Conservation (phyloP, 2,888 invertebrate genomes). For the Diachrysia chrysitis region DNA sequence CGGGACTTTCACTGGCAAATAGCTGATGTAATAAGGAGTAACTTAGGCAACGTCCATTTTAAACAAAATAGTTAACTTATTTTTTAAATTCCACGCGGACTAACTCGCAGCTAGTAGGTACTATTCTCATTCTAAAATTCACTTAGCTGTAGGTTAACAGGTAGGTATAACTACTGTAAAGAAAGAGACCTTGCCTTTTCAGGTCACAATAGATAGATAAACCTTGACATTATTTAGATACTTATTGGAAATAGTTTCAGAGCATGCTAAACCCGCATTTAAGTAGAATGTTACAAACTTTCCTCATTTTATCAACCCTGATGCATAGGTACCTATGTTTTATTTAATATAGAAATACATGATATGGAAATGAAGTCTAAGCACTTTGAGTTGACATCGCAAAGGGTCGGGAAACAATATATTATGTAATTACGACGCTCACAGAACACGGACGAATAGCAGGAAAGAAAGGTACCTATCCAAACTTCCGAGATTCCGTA, state of each 20-base stretch:
- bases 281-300: constrained; percentile 3
- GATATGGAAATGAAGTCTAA: not conserved
- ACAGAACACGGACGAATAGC: no score
- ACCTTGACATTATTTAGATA: constrained; percentile 21
- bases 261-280: constrained; percentile 18
- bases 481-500: no score
- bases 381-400: not conserved
- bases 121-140: no score
- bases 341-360: not conserved
- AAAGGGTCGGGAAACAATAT: not conserved
- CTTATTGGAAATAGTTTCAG: not conserved
- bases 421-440: no score
- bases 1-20: no score
- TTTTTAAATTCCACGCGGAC: no score
- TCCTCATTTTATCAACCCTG: constrained; percentile 13
- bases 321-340: not conserved
- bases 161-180: not conserved
- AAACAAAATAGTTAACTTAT: no score
- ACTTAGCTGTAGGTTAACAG: no score
- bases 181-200: constrained; percentile 9
- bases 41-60: no score
- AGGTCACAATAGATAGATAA: constrained; percentile 7
- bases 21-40: no score
- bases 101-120: no score
- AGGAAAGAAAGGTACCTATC: no score